Conservation (phyloP, 2,113 vertebrate genomes). For the Syngnathoides biaculeatus region DNA sequence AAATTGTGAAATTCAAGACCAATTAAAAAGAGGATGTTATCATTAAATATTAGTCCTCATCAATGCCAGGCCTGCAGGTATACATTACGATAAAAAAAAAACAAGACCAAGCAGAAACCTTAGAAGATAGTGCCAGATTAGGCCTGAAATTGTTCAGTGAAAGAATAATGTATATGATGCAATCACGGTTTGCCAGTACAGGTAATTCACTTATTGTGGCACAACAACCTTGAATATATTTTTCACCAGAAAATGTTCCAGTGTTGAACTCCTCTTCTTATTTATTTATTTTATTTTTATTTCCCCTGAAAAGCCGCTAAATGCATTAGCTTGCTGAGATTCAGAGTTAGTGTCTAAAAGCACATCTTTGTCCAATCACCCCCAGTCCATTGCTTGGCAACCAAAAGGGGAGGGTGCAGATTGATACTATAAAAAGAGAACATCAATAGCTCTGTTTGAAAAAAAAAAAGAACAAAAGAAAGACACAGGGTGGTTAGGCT, state of each 20-base stretch:
- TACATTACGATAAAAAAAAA: not conserved
- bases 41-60: not conserved
- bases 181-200: not conserved
- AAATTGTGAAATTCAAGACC: too few species aligned
- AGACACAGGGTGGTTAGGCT: slow-evolving; percentile 74
- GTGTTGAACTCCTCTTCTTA: not conserved
- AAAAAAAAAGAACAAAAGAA: slow-evolving; percentile 84
- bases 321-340: slow-evolving; percentile 49
- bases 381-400: slow-evolving; percentile 62
- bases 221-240: not conserved
- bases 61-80: not conserved
- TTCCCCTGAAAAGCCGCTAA: slow-evolving; percentile 22
- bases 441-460: slow-evolving; percentile 78
- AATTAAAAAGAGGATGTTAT: not conserved
- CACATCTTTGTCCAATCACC: slow-evolving; percentile 54
- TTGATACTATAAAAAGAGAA: slow-evolving; percentile 75
- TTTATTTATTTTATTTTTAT: not conserved
- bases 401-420: slow-evolving; percentile 60
- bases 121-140: not conserved
- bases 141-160: slow-evolving; percentile 20
- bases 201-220: not conserved
- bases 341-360: slow-evolving; percentile 53
- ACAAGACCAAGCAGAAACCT: slow-evolving; percentile 1
- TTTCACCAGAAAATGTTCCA: not conserved
- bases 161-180: slow-evolving; percentile 10